Base-by-base conservation (phyloP, 2,113 vertebrate species). In the Acrocephalus kingi region DNA sequence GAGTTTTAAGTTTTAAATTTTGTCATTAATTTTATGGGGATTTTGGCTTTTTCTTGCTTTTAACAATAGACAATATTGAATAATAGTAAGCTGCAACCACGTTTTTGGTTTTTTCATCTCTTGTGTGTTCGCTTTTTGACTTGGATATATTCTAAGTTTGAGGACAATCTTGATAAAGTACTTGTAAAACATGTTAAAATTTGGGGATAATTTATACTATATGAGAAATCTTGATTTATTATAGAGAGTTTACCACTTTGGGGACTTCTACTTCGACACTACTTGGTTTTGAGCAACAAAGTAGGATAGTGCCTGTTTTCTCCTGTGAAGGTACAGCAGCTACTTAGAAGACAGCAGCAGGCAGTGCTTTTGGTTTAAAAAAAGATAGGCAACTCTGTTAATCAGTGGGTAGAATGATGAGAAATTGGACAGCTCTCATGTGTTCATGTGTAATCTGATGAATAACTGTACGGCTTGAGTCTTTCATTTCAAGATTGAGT, bases 1-100 rank as follows among this genome's bases (percentile, higher is more conserved):
- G 37, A 37, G 31, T 73, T 87, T 78, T 72, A 54, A 66, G 23
- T 68, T 95, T 84, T 85, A 79, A 89, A 85, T 87, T 55, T 90
- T 86, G 22, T 33, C 17, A n/a, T 71, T 74, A 63, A 41, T 87
- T 91, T 85, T 77, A 13, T 11, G 10, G 7, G 5, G 4, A 2
- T 4, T 24, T 82, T 78, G 49, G 12, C 28, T 83, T 90, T 87
- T 89, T 73, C 35, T 74, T 87, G 30, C 24, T 56, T 75, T 66
- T 83, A 73, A 64, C 67, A 58, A 4, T 6, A 35, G 9, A 24
- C 12, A 79, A 8, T 76, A 41, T 7, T 48, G 46, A 77, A 69
- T 51, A 83, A 69, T 51, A 83, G 28, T 35, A 78, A 82, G 13
- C 18, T 74, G 23, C 35, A 69, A 9, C 11, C 35, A 49, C 9